These are phyloP conservation scores for Cantharis lateralis DNA, from an alignment of 2,888 invertebrate genomes.

Conservation along the genomic window DNA sequence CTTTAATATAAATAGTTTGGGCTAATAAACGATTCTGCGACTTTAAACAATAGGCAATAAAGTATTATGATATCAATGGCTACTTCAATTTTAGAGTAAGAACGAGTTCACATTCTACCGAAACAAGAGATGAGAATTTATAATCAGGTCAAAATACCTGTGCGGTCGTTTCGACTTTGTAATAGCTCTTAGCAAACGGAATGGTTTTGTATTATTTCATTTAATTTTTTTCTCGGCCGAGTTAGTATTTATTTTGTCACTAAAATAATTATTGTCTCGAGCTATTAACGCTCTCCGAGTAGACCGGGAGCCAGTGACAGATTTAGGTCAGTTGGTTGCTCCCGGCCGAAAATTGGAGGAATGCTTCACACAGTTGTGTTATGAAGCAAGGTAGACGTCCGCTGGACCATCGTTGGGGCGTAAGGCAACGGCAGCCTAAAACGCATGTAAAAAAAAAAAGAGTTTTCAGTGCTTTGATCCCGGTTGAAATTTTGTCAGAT, in stretches of 20 bases:
- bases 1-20: conserved; percentile 45
- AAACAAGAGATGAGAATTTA: conserved; percentile 49
- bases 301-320: no score
- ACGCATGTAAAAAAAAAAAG: no score
- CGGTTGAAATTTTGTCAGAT: no score
- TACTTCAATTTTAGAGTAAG: conserved; percentile 45
- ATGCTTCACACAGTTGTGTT: no score
- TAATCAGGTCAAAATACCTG: conserved; percentile 39
- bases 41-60: conserved; percentile 52
- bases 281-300: neutral
- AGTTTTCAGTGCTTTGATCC: no score
- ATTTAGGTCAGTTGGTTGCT: no score
- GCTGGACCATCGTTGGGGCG: no score
- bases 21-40: conserved; percentile 42
- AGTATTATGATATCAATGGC: conserved; percentile 52
- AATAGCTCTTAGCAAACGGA: neutral
- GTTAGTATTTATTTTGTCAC: neutral
- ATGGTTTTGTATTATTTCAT: neutral
- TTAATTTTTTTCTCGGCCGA: neutral
- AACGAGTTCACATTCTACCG: conserved; percentile 45
- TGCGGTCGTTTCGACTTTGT: conserved; percentile 8
- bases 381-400: no score
- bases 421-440: no score
- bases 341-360: no score
- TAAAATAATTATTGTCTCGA: neutral